Percentiles rank a stretch among this genome's conserved stretches.
Evolutionary conservation across 2,113 vertebrate species (phyloP).

Genomic region (Carettochelys insculpta): DNA sequence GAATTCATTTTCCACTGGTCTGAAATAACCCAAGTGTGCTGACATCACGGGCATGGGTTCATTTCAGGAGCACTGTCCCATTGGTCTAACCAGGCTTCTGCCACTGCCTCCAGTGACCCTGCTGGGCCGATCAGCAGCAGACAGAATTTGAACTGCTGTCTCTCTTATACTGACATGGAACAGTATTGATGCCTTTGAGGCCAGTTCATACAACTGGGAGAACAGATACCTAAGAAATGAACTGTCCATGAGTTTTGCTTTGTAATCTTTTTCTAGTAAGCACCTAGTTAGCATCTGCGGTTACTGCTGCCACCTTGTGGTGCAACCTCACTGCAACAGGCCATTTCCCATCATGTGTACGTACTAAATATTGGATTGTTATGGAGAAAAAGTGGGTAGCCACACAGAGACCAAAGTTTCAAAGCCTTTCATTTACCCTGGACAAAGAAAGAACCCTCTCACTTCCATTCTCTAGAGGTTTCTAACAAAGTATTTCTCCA

Average conservation of each 20-base stretch:
- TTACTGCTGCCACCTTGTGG: background rate
- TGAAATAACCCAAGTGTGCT: fast-evolving
- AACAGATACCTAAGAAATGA: too few relatives aligned
- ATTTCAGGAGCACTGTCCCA: background rate
- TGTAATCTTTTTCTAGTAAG: background rate
- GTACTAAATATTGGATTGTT: background rate
- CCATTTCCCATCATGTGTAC: background rate
- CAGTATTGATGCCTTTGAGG: background rate
- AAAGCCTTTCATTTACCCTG: fast-evolving
- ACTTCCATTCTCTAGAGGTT: background rate
- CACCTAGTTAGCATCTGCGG: background rate
- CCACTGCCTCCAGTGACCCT: background rate
- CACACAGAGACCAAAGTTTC: fast-evolving
- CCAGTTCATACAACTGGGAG: too few relatives aligned
- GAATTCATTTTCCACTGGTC: fast-evolving
- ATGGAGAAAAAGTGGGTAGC: background rate
- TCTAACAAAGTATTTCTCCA: background rate
- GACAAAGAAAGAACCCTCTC: background rate
- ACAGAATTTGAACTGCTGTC: background rate
- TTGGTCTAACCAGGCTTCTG: background rate
- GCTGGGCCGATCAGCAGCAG: background rate
- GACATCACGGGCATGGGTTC: fast-evolving
- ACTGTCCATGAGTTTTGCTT: background rate
- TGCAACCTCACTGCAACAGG: background rate
- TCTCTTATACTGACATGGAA: background rate